Conservation (phyloP, 2,797 vertebrate genomes). For the Typhlichthys subterraneus region DNA sequence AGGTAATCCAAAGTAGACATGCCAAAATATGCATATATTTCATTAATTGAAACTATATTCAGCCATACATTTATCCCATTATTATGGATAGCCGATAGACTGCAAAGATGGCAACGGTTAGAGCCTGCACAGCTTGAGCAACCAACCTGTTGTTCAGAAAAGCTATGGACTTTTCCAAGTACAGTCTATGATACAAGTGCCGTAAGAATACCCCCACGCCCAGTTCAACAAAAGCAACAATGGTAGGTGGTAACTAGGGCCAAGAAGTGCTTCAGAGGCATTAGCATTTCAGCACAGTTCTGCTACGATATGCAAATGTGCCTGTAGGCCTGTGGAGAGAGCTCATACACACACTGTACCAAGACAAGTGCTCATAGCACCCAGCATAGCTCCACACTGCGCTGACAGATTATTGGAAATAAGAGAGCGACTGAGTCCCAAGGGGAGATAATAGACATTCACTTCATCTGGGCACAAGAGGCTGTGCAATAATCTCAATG, state of each 20-base stretch:
- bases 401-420: constrained; percentile 48
- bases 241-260: constrained; percentile 18
- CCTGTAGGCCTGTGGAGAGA: constrained; percentile 25
- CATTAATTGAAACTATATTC: no score
- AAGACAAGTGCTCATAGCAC: constrained; percentile 37
- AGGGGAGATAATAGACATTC: constrained; percentile 43
- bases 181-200: neutral
- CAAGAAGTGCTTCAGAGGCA: constrained; percentile 13
- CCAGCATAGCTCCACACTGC: constrained; percentile 17
- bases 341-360: constrained; percentile 31
- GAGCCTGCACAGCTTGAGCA: no score
- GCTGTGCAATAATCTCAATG: constrained; percentile 15
- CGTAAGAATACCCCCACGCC: neutral
- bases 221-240: constrained; percentile 3
- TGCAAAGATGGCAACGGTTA: no score
- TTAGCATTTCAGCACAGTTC: constrained; percentile 38
- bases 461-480: constrained; percentile 39
- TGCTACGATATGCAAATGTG: constrained; percentile 33
- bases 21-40: no score
- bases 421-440: constrained; percentile 14
- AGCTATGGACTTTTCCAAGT: no score
- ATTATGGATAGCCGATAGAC: no score
- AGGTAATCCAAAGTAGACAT: no score
- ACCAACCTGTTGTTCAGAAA: no score
- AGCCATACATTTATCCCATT: no score